Conservation (phyloP, 2,113 vertebrate genomes). For the Forbesichthys papilliferus region DNA sequence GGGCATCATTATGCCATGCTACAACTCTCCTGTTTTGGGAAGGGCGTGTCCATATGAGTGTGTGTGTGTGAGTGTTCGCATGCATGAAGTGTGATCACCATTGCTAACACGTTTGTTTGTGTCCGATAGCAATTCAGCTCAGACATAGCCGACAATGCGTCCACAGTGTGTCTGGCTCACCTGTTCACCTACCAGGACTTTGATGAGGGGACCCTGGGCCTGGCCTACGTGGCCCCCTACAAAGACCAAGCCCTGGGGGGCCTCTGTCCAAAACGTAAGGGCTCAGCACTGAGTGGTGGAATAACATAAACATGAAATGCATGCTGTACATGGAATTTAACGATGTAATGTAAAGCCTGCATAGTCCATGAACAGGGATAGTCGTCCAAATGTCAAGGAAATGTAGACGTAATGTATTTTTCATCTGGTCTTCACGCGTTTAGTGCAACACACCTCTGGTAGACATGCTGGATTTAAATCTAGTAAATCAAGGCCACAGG, state of each 20-base stretch:
- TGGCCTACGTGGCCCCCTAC: constrained; percentile 95
- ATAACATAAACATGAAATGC: background rate
- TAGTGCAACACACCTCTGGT: background rate
- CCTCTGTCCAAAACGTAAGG: constrained; percentile 91
- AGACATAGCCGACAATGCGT: constrained; percentile 92
- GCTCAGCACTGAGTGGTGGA: background rate
- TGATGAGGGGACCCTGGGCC: constrained; percentile 92
- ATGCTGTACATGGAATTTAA: too few species aligned
- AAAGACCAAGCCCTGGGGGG: constrained; percentile 87
- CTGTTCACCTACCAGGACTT: constrained; percentile 99
- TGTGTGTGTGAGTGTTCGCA: background rate
- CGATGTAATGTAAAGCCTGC: background rate
- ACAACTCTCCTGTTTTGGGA: too few species aligned
- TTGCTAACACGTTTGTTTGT: background rate
- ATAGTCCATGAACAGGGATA: background rate
- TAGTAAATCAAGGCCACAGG: too few species aligned
- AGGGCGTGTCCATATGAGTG: background rate
- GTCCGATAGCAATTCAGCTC: constrained; percentile 90
- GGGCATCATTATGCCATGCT: background rate
- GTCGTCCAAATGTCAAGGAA: background rate
- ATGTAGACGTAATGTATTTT: background rate
- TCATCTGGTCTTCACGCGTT: background rate
- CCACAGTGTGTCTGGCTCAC: constrained; percentile 92
- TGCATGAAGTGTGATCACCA: background rate
- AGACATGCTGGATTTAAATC: background rate